Conservation (phyloP, 2,888 invertebrate genomes). For the Eilema sororculum region DNA sequence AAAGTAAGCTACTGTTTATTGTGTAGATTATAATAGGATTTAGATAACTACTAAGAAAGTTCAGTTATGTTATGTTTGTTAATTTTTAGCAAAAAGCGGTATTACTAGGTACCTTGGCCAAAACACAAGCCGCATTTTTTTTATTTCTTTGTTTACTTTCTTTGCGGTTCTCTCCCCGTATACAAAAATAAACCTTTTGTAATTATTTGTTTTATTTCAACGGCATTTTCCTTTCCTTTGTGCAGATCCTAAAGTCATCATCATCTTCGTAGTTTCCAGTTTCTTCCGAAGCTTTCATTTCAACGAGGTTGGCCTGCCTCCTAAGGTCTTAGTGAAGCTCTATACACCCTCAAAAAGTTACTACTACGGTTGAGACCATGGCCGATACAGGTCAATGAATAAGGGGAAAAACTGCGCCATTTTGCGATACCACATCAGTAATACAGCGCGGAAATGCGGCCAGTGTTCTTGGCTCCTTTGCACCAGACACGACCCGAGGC, state of each 20-base stretch:
- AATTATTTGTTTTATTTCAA: neutral
- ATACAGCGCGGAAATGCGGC: too few relatives aligned
- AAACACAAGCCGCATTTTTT: neutral
- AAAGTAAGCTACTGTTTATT: slow-evolving; percentile 49
- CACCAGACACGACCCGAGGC: too few relatives aligned
- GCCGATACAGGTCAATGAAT: too few relatives aligned
- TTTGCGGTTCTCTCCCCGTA: neutral
- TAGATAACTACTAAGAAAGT: slow-evolving; percentile 34
- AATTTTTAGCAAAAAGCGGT: neutral
- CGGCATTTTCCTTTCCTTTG: neutral
- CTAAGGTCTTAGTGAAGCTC: too few relatives aligned
- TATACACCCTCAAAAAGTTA: too few relatives aligned
- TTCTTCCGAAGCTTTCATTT: too few relatives aligned
- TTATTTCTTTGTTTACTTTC: neutral
- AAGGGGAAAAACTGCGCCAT: too few relatives aligned
- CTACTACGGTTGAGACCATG: too few relatives aligned
- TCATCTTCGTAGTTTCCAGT: too few relatives aligned
- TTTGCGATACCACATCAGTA: too few relatives aligned
- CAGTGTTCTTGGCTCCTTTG: too few relatives aligned
- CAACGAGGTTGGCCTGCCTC: too few relatives aligned
- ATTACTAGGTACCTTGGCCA: neutral
- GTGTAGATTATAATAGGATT: slow-evolving; percentile 25
- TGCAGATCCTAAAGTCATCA: neutral
- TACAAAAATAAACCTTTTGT: neutral
- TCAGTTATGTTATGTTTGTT: slow-evolving; percentile 22